phyloP scores from a whole-genome alignment of 1,140 invertebrate genomes.

The Dreissena polymorpha region DNA sequence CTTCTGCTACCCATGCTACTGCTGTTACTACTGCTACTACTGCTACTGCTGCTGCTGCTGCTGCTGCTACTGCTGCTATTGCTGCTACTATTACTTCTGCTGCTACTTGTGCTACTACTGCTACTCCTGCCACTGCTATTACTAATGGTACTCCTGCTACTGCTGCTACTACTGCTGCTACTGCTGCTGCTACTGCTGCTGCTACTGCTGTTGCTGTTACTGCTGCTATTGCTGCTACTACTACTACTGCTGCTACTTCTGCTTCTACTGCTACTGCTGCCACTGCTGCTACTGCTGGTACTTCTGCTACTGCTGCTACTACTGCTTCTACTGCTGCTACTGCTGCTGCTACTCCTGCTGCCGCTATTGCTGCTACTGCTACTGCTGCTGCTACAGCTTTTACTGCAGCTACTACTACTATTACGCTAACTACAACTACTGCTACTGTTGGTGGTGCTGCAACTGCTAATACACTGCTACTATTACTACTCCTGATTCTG shows the following conservation, averaged over 20 bases:
- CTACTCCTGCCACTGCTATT: neutral
- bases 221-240: too few species aligned
- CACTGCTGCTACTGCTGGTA: too few species aligned
- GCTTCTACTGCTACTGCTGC: too few species aligned
- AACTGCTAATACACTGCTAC: too few species aligned
- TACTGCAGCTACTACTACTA: too few species aligned
- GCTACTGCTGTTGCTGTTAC: neutral
- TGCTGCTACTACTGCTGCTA: neutral
- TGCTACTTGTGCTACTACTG: too few species aligned
- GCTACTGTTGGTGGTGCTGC: too few species aligned
- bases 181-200: neutral
- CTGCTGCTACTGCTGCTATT: conserved; percentile 16
- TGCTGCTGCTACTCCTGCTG: neutral
- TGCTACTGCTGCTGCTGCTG: conserved; percentile 9
- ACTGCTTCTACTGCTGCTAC: neutral
- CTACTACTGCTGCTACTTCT: too few species aligned
- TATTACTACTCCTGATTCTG: neutral
- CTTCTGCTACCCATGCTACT: conserved; percentile 15
- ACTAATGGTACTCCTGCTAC: neutral
- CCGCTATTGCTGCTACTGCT: too few species aligned
- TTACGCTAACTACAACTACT: neutral
- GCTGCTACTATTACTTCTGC: conserved; percentile 1
- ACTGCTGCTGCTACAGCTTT: too few species aligned
- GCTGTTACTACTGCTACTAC: conserved; percentile 4
- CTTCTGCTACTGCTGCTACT: neutral